These are phyloP conservation scores for Geodia barretti DNA, from an alignment of 37 sponge, comb jelly and placozoan species.

Conservation along the genomic window DNA sequence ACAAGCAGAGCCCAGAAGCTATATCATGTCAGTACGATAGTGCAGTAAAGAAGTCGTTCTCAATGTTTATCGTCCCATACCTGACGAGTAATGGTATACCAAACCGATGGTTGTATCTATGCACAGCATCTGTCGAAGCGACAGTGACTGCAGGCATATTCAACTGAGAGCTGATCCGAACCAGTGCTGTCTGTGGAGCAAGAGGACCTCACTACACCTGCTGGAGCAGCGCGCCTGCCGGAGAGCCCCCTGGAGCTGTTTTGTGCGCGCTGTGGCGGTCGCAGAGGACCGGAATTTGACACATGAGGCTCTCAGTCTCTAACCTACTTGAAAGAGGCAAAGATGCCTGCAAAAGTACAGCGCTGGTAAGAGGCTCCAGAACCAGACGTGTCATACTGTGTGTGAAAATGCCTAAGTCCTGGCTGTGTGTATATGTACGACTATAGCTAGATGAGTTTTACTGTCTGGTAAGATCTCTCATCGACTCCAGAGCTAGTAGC, in stretches of 20 bases:
- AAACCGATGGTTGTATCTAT: not conserved
- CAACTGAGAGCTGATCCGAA: constrained; percentile 52
- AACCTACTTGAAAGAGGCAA: constrained; percentile 74
- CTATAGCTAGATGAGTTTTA: no score
- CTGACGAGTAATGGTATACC: not conserved
- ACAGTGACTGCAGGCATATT: constrained; percentile 76
- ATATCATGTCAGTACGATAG: constrained; percentile 60
- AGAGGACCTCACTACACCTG: constrained; percentile 65
- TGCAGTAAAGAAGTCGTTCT: no score
- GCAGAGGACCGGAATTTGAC: constrained; percentile 68
- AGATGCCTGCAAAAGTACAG: constrained; percentile 78
- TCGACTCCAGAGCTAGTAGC: no score
- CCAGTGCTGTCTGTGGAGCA: constrained; percentile 75
- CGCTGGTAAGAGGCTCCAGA: no score
- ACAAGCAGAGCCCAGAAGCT: constrained; percentile 54
- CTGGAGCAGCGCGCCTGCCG: constrained; percentile 48
- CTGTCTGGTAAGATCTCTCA: no score
- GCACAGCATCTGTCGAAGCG: constrained; percentile 56
- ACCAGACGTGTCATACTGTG: no score
- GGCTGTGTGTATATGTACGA: no score
- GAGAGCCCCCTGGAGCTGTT: constrained; percentile 21
- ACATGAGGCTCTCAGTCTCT: constrained; percentile 39
- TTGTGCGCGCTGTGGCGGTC: constrained; percentile 38
- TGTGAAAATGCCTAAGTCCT: no score
- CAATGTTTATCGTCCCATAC: not conserved